Base-by-base conservation (phyloP, 2,113 vertebrate species). In the Chloebia gouldiae region DNA sequence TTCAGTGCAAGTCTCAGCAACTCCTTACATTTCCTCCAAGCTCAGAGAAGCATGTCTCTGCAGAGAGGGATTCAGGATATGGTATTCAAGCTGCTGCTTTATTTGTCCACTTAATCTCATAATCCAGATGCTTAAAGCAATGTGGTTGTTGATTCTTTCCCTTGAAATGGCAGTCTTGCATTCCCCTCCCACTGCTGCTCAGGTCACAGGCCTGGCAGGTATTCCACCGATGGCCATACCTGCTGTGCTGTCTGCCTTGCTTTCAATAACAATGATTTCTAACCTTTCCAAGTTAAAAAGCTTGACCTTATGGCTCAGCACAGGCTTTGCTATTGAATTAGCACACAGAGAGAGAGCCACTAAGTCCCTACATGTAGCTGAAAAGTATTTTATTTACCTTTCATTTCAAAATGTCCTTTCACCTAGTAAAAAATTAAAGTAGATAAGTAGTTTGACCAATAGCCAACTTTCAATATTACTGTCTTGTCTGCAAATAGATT, bases 301-400 rank as follows among this genome's bases (percentile, higher is more conserved):
- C 44, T 68, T 31, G 7, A n/a, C 42, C 18, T 47, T 75, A 25
- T 5, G 68, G 35, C 33, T 86, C 4, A 2, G 44, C 61, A 65
- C 15, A 44, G 23, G 28, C 61, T 63, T 54, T 49, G 24, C 24
- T 91, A n/a, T 37, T 71, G 72, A 83, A 84, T 68, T 78, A 71
- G 56, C 33, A 44, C 39, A 66, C 16, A 2, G 15, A 84, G 39
- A 54, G 76, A n/a, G 14, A 86, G 53, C 25, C 63, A 57, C 14
- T 15, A 61, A 69, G 28, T 30, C 30, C 23, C 23, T 68, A 44
- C 3, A 15, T 9, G 18, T 42, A 92, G 85, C 3, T 60, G 40
- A 53, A 68, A 87, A 72, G 25, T 27, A 51, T 89, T 93, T 89
- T 84, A 75, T 91, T 81, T 95, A 90, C 44, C 15, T 90, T 95